Percentiles rank a stretch among this genome's conserved stretches.
Evolutionary conservation across 1,140 invertebrate genomes (phyloP).

Genomic region (Rhagoletis zephyria): DNA sequence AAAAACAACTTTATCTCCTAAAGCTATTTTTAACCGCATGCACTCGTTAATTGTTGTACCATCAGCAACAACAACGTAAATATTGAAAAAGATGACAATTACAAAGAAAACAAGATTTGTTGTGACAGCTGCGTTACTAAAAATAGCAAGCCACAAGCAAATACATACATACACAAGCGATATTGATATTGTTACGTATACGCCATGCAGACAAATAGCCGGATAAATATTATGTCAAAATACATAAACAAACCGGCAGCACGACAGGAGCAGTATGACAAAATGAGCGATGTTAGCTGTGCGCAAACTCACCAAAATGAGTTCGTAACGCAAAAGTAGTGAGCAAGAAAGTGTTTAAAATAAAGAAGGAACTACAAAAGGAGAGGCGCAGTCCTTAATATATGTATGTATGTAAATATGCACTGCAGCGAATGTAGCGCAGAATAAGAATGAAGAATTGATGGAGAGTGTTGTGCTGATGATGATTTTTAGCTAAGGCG

Average conservation of each 20-base stretch:
- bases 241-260: conserved; percentile 14
- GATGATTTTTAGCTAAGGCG: not conserved
- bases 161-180: not conserved
- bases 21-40: no score
- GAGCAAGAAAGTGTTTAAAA: not conserved
- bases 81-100: not conserved
- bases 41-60: no score
- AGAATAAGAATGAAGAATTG: not conserved
- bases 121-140: not conserved
- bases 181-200: not conserved
- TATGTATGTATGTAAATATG: not conserved
- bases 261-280: not conserved
- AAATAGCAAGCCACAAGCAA: not conserved
- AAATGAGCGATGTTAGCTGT: not conserved
- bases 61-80: no score
- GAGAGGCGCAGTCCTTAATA: not conserved
- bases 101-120: not conserved
- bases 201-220: not conserved
- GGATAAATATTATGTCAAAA: conserved; percentile 27
- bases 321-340: not conserved
- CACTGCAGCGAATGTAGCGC: not conserved
- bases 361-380: not conserved
- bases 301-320: conserved; percentile 32
- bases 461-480: not conserved
- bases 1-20: no score